Evolutionary conservation across 2,113 vertebrate species (phyloP).

Genomic region (Corapipo altera): DNA sequence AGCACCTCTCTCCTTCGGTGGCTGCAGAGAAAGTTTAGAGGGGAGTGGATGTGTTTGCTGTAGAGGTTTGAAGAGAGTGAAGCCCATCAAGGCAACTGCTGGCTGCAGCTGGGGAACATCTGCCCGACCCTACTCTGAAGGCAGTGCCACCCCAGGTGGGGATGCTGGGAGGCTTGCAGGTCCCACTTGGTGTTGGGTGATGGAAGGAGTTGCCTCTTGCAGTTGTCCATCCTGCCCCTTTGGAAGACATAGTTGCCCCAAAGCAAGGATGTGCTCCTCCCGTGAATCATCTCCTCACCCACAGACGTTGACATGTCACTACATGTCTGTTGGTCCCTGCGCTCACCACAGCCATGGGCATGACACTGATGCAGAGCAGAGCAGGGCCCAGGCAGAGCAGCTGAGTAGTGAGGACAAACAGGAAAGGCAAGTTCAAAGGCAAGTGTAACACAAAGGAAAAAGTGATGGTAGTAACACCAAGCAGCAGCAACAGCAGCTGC

Average conservation of each 20-base stretch:
- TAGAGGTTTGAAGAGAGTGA: not conserved
- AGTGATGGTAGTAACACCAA: not conserved
- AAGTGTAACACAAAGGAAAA: not conserved
- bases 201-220: not conserved
- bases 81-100: not conserved
- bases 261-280: not conserved
- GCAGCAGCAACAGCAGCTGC: not conserved
- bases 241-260: not conserved
- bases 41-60: not conserved
- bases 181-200: accelerated
- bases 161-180: not conserved
- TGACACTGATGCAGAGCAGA: not conserved
- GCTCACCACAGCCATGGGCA: accelerated
- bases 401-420: not conserved
- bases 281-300: not conserved
- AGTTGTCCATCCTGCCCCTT: not conserved
- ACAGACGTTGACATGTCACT: not conserved
- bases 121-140: not conserved
- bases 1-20: not conserved
- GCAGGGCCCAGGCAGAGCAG: not conserved
- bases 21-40: not conserved
- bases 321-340: not conserved
- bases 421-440: not conserved
- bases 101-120: not conserved
- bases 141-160: accelerated